Conservation (phyloP, 1,140 invertebrate genomes). For the Drosophila lacertosa region DNA sequence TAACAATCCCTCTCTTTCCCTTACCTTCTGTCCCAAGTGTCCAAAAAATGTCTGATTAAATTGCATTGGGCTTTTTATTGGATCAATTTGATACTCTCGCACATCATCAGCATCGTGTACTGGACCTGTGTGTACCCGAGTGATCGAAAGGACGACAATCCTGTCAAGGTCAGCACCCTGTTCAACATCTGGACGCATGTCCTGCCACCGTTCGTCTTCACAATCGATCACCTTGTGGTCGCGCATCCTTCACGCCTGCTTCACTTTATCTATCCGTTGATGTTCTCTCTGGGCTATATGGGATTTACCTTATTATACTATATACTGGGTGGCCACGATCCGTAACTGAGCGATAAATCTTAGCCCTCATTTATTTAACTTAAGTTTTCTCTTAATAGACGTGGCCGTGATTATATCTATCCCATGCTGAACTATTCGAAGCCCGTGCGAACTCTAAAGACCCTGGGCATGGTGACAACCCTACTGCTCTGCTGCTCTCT, state of each 20-base stretch:
- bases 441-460: rapidly evolving
- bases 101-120: slow-evolving; percentile 9
- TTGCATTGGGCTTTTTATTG: slow-evolving; percentile 56
- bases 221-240: slow-evolving; percentile 88
- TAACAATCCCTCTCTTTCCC: background rate
- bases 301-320: slow-evolving; percentile 89
- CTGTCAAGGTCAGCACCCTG: background rate
- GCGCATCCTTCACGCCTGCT: slow-evolving; percentile 87
- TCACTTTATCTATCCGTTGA: slow-evolving; percentile 88
- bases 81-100: slow-evolving; percentile 25
- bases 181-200: slow-evolving; percentile 88
- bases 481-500: background rate
- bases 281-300: slow-evolving; percentile 86
- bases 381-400: slow-evolving; percentile 8
- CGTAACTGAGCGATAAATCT: slow-evolving; percentile 84
- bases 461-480: background rate
- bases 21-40: slow-evolving; percentile 1
- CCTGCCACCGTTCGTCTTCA: slow-evolving; percentile 88
- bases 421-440: slow-evolving; percentile 22
- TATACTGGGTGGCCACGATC: slow-evolving; percentile 87
- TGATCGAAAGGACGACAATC: background rate
- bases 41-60: background rate
- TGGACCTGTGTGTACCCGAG: slow-evolving; percentile 37
- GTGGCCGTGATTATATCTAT: slow-evolving; percentile 37
- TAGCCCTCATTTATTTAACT: too few relatives aligned